Evolutionary conservation across 1,140 invertebrate genomes (phyloP), one percentile per base, ranked within the genome.

Genomic region (Melipona quadrifasciata): DNA sequence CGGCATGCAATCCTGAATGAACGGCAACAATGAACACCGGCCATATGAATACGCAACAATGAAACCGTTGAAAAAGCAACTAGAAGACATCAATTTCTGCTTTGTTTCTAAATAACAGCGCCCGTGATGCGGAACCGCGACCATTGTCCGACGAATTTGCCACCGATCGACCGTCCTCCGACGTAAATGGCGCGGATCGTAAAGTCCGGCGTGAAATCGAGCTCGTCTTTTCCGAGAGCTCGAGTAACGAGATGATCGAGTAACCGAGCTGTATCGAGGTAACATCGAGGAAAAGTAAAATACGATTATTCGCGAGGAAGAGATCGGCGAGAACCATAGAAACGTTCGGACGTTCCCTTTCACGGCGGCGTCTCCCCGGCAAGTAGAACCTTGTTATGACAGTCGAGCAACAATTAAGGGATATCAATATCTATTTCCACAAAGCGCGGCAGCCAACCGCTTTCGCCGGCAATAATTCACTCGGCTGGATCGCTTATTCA

Each of bases 361-460:
- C 74, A 47, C 34, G 24, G 27, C 24, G 34, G 57, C 12, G 24
- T 47, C 14, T 31, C 4, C 39, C 39, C 39, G 2, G 11, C n/a
- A 39, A 24, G 24, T 12, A 1, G 21, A 24, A 16, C 2, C 58
- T n/a, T 27, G 47, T 75, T 61, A 53, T 34, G 31, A 75, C 51
- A 55, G 21, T 64, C 47, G 70, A 34, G 61, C 71, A 82, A 82
- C 80, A 67, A 82, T 82, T 82, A 82, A 74, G 71, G 19, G 47
- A 81, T 81, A 74, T 74, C 80, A 47, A 67, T 82, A 82, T 82
- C 71, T 17, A 75, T 82, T 75, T 55, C 61, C 47, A 55, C 61
- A 67, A 82, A 75, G 58, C 51, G 61, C n/a, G 27, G 39, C n/a
- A 65, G 39, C 1, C 21, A 2, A 8, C 17, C 19, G 71, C 71